Conservation (phyloP, 2,888 invertebrate species). For the Macrosoma leucophasiata region DNA sequence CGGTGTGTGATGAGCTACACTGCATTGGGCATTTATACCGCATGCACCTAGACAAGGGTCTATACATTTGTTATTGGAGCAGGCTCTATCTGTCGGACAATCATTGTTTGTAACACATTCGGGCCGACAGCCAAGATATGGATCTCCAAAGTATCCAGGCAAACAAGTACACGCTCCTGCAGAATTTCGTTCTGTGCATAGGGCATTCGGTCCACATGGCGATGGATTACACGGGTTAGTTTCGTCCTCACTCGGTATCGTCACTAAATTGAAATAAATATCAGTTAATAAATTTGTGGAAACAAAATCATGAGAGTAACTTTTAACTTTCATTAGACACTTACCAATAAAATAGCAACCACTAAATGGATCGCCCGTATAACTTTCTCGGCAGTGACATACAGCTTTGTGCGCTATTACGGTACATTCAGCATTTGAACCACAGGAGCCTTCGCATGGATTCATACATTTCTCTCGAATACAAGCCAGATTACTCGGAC, state of each 20-base stretch:
- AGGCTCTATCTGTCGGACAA: slow-evolving; percentile 84
- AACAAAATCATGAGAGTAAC: not conserved
- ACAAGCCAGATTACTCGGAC: slow-evolving; percentile 88
- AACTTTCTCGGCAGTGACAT: slow-evolving; percentile 87
- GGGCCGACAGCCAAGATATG: slow-evolving; percentile 88
- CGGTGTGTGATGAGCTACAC: slow-evolving; percentile 88
- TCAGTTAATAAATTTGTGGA: slow-evolving; percentile 3
- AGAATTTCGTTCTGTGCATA: slow-evolving; percentile 87
- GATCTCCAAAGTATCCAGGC: slow-evolving; percentile 90
- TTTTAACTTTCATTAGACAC: slow-evolving; percentile 19
- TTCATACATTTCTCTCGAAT: slow-evolving; percentile 87
- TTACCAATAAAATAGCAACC: slow-evolving; percentile 78
- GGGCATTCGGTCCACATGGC: slow-evolving; percentile 90
- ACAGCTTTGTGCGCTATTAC: slow-evolving; percentile 90
- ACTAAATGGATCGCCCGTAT: slow-evolving; percentile 89
- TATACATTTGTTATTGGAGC: slow-evolving; percentile 88
- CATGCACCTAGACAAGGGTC: slow-evolving; percentile 90
- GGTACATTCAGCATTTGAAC: slow-evolving; percentile 83
- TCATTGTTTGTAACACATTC: slow-evolving; percentile 91
- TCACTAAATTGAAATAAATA: slow-evolving; percentile 45
- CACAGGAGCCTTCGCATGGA: slow-evolving; percentile 91
- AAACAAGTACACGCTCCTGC: slow-evolving; percentile 90
- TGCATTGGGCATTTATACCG: slow-evolving; percentile 86
- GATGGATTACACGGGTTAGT: slow-evolving; percentile 88
- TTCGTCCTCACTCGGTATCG: slow-evolving; percentile 78